phyloP scores from a whole-genome alignment of 2,797 vertebrate genomes.

The Galagoides demidoff region DNA sequence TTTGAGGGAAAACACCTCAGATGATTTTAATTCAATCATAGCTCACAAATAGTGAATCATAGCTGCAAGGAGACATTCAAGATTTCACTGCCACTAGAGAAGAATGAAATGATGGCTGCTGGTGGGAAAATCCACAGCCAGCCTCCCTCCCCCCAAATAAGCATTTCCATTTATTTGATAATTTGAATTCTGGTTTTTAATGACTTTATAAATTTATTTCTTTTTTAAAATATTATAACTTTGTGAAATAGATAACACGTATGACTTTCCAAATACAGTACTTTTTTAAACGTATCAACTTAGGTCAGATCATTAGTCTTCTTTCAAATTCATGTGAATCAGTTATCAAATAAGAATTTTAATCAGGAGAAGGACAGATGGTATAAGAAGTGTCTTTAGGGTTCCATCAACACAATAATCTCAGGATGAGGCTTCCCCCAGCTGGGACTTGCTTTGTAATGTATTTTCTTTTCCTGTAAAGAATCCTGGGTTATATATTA shows the following conservation, averaged over 20 bases:
- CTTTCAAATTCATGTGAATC: conserved; percentile 24
- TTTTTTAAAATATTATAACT: background rate
- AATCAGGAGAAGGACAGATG: background rate
- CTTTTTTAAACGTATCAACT: background rate
- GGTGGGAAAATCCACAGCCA: background rate
- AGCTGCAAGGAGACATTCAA: background rate
- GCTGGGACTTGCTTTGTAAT: background rate
- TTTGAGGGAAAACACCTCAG: background rate
- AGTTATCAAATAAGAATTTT: conserved; percentile 15
- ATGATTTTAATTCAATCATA: background rate
- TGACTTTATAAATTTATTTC: background rate
- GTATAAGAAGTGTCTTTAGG: background rate
- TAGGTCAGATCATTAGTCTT: conserved; percentile 47
- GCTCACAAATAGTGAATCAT: background rate
- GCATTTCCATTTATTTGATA: background rate
- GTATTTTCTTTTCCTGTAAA: conserved; percentile 7
- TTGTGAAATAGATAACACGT: background rate
- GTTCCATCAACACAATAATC: background rate
- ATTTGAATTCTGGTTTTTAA: conserved; percentile 27
- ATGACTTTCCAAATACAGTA: background rate
- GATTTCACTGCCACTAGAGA: background rate
- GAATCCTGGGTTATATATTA: background rate
- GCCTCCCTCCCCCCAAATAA: background rate
- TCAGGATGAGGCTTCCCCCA: background rate
- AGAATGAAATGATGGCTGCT: background rate